Evolutionary conservation across 23 tunicate species (phyloP).

Genomic region (Trididemnum clinides): DNA sequence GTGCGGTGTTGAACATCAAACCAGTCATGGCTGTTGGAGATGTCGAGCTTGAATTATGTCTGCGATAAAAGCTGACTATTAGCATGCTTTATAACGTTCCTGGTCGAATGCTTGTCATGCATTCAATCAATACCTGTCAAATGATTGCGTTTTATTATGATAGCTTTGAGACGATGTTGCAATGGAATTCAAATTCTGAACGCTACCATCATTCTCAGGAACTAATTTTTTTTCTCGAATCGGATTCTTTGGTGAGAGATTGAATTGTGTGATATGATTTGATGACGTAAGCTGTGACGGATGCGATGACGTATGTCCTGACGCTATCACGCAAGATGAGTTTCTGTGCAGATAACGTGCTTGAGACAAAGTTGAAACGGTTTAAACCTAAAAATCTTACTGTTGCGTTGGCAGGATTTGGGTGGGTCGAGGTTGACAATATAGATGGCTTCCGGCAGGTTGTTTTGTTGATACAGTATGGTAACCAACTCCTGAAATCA

Average conservation of each 20-base stretch:
- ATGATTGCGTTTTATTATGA: too few relatives aligned
- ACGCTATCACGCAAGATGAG: background rate
- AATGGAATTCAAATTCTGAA: too few relatives aligned
- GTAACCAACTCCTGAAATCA: slow-evolving; percentile 54
- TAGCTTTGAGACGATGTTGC: too few relatives aligned
- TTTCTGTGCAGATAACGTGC: background rate
- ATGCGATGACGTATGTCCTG: background rate
- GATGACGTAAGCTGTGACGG: background rate
- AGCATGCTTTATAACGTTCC: too few relatives aligned
- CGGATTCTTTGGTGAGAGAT: background rate
- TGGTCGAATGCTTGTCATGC: too few relatives aligned
- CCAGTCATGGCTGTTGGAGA: too few relatives aligned
- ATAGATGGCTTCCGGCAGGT: slow-evolving; percentile 31
- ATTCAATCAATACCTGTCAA: too few relatives aligned
- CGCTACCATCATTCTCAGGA: too few relatives aligned
- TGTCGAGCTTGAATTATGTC: too few relatives aligned
- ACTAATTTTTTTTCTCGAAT: too few relatives aligned
- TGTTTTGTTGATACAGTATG: slow-evolving; percentile 67
- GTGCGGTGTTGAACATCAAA: too few relatives aligned
- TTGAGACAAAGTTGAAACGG: background rate
- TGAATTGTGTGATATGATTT: background rate
- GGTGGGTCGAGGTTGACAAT: slow-evolving; percentile 19
- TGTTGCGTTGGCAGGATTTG: slow-evolving; percentile 50
- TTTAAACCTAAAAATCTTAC: background rate
- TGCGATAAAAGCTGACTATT: too few relatives aligned